Evolutionary conservation across 1,140 invertebrate genomes (phyloP), one percentile per base, ranked within the genome.

Genomic region (Telenomus remus): DNA sequence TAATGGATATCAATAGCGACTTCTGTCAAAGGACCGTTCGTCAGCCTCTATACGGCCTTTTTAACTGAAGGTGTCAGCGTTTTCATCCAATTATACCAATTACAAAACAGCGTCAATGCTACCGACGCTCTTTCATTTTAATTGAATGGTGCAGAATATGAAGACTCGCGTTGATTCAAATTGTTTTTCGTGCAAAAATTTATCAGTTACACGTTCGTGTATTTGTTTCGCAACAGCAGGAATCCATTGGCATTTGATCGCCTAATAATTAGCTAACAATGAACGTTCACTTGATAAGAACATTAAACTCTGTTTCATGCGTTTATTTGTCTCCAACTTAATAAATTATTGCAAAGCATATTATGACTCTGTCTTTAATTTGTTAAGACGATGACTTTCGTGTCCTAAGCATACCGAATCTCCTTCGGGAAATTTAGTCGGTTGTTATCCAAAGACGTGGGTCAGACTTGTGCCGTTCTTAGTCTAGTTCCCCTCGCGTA

Each of bases 21-120:
- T 46, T 51, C 59, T 70, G 73, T 76, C 73, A 76, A 76, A 76
- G 55, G 73, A 54, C 59, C 54, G 54, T 35, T 65, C 65, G 49
- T 75, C 64, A 69, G 53, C 43, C 51, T 72, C 39, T 27, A 53
- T 27, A 27, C 8, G 37, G 53, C 54, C 59, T 69, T 75, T 76
- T 70, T 27, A 60, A 44, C 46, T 33, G 60, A 75, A 76, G 59
- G 65, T 76, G 74, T 77, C 74, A 77, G 74, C 74, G 56, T 68
- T 77, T 77, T 77, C 68, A 59, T 68, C 63, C 66, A 72, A 77
- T 77, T 77, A 72, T 77, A 70, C 55, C 73, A 76, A 70, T 76
- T 76, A 76, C 66, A 76, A 76, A 76, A 70, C 50, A 70, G 16
- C 50, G 49, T 42, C 35, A 42, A 37, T 70, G 65, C 73, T 44